phyloP scores from a whole-genome alignment of 1,140 invertebrate genomes.

The Tetragonula clypearis region DNA sequence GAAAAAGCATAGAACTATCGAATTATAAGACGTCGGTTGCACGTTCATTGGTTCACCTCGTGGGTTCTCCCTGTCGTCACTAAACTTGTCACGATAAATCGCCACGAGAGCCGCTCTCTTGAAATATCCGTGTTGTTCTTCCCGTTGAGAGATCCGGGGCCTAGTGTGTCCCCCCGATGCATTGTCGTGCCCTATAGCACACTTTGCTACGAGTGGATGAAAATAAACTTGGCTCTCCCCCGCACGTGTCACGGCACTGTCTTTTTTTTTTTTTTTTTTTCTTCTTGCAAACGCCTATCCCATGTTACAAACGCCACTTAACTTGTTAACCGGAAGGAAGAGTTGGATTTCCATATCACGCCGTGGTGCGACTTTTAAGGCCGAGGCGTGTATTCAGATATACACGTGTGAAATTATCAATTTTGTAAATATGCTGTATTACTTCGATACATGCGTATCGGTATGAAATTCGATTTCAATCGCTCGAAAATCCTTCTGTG shows the following conservation, averaged over 20 bases:
- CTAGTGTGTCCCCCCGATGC: constrained; percentile 5
- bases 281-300: constrained; percentile 18
- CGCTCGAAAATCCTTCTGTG: too few species aligned
- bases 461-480: too few species aligned
- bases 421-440: too few species aligned
- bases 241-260: constrained; percentile 38
- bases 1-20: not conserved
- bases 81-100: constrained; percentile 2
- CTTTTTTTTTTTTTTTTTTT: constrained; percentile 28
- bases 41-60: not conserved
- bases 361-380: not conserved
- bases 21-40: not conserved
- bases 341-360: not conserved
- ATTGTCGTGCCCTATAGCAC: constrained; percentile 5
- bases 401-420: too few species aligned
- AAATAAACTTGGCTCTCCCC: constrained; percentile 52
- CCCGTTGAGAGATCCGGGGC: constrained; percentile 3
- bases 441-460: too few species aligned
- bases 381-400: not conserved
- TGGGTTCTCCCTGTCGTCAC: not conserved
- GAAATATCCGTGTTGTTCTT: not conserved
- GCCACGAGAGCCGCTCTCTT: not conserved
- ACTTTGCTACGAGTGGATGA: constrained; percentile 5
- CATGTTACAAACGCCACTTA: constrained; percentile 3
- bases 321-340: not conserved